Base-by-base conservation (phyloP, 2,113 vertebrate genomes). In the Rhadina sibilatrix region DNA sequence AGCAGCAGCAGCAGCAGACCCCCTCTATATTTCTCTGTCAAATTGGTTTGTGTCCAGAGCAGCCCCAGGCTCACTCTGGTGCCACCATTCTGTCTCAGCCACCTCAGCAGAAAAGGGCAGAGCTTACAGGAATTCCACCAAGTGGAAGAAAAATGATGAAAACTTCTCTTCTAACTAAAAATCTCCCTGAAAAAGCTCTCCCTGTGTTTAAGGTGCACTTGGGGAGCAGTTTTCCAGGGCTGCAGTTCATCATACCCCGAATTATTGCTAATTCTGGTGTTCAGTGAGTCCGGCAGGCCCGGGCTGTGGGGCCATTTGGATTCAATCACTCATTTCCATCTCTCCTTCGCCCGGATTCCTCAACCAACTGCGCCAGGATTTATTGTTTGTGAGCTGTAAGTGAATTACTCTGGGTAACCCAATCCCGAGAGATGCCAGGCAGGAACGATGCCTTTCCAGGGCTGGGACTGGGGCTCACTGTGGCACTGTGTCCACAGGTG, bases 271-370 rank as follows among this genome's bases (percentile, higher is more conserved):
- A 90, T 93, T 83, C 74, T 35, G 54, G 75, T 64, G 9, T 23
- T 76, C 20, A 88, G 82, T 31, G 84, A 54, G 70, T 3, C 4
- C 6, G 66, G 44, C 87, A 83, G 84, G 87, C 66, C 54, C 0
- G 38, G 82, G 61, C 83, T 63, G 50, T 2, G 37, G 81, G 69
- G 78, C 83, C 94, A 89, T 96, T 96, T 96, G 96, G 95, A 76
- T 96, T 93, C 65, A 95, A 97, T 96, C 88, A 93, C 24, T 6
- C 77, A 5, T 84, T 90, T 42, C 93, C 91, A 53, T 42, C 74
- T 12, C 84, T 91, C 65, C 79, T 77, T 2, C 88, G 76, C 90
- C 82, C 19, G 14, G 71, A 60, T 83, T 90, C 93, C 94, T 83
- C 84, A 30, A 54, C 63, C 81, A 28, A 65, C 59, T 42, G 77